Evolutionary conservation across 2,888 invertebrate species (phyloP).

Genomic region (Bugulina stolonifera): DNA sequence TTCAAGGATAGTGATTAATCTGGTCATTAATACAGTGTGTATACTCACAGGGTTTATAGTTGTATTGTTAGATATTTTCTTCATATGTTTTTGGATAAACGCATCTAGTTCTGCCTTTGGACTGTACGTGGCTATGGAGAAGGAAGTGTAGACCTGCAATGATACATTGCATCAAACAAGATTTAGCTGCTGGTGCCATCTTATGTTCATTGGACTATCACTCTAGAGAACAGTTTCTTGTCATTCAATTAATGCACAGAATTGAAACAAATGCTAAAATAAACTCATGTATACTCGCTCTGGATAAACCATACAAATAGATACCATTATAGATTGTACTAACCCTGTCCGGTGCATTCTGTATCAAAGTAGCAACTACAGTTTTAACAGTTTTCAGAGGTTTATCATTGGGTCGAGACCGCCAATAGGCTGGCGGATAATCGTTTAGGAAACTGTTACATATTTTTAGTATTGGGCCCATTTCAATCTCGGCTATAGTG

Average conservation of each 20-base stretch:
- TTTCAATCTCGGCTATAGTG: conserved; percentile 59
- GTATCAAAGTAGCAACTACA: conserved; percentile 81
- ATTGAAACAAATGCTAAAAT: too few relatives aligned
- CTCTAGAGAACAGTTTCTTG: too few relatives aligned
- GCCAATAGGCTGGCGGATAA: conserved; percentile 82
- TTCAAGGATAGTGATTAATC: too few relatives aligned
- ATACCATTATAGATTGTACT: too few relatives aligned
- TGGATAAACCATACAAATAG: too few relatives aligned
- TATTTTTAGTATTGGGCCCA: conserved; percentile 62
- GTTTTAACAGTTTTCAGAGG: conserved; percentile 79
- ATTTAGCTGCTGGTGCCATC: too few relatives aligned
- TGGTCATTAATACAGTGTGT: too few relatives aligned
- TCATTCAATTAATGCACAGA: neutral
- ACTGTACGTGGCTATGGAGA: conserved; percentile 2
- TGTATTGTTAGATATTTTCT: neutral
- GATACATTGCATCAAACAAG: too few relatives aligned
- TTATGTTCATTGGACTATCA: too few relatives aligned
- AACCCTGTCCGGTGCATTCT: conserved; percentile 71
- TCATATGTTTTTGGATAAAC: neutral
- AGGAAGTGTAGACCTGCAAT: conserved; percentile 10
- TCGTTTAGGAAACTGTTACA: conserved; percentile 81
- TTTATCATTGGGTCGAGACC: conserved; percentile 74
- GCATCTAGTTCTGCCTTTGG: conserved; percentile 13
- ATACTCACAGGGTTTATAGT: neutral
- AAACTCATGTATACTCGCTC: too few relatives aligned